These are phyloP conservation scores for Darevskia nairensis DNA, from an alignment of 2,797 vertebrate species.

Conservation along the genomic window DNA sequence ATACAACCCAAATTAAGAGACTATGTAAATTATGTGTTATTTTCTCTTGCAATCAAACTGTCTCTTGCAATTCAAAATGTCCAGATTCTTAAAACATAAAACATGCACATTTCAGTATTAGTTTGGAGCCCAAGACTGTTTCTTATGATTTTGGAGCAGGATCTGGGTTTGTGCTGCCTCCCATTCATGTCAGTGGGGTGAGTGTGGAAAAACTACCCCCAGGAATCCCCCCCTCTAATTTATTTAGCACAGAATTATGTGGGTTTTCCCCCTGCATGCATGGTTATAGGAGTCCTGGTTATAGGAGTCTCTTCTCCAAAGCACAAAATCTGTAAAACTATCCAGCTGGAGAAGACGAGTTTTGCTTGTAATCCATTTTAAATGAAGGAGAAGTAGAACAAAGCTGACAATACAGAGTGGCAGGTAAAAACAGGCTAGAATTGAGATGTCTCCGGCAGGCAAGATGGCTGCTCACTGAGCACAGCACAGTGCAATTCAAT, in stretches of 20 bases:
- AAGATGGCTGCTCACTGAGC: conserved; percentile 43
- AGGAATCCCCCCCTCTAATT: background rate
- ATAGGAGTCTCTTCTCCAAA: conserved; percentile 26
- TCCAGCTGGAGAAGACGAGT: background rate
- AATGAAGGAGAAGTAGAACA: conserved; percentile 4
- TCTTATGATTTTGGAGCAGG: background rate
- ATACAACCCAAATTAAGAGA: background rate
- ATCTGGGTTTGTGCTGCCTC: background rate
- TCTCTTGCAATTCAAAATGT: no score
- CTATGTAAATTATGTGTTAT: background rate
- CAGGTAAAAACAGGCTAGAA: conserved; percentile 52
- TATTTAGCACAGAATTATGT: background rate
- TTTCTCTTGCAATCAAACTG: background rate
- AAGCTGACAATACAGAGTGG: conserved; percentile 9
- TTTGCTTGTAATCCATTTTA: background rate
- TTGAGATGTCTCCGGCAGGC: conserved; percentile 34
- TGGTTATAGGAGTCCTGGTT: background rate
- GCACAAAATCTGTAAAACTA: background rate
- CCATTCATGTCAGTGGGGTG: background rate
- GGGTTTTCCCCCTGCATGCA: no score
- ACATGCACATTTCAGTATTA: background rate
- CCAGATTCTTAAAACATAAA: background rate
- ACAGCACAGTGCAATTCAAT: conserved; percentile 15
- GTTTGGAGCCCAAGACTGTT: background rate
- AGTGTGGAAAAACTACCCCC: background rate